Conservation (phyloP, 2,797 vertebrate species). For the Arremon aurantiirostris region DNA sequence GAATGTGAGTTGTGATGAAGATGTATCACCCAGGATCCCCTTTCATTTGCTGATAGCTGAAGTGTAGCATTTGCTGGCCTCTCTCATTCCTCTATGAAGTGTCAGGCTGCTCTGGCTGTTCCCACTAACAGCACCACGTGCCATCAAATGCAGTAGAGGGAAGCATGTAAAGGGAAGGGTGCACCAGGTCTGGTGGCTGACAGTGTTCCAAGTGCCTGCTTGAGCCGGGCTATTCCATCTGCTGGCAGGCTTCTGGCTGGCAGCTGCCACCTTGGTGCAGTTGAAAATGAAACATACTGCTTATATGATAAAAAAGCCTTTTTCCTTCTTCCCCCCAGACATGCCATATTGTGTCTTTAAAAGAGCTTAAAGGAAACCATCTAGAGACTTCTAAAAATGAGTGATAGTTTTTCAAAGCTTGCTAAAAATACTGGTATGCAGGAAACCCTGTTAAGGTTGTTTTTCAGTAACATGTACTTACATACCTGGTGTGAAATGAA, state of each 20-base stretch:
- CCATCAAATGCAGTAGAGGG: not conserved
- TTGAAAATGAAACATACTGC: not conserved
- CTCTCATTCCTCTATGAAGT: fast-evolving
- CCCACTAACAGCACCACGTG: not conserved
- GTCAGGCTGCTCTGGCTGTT: not conserved
- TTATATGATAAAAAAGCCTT: not conserved
- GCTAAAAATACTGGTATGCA: not conserved
- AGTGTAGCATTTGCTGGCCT: not conserved
- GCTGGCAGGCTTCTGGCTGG: not conserved
- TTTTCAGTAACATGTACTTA: not conserved
- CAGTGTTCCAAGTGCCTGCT: not conserved
- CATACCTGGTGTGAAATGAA: not conserved
- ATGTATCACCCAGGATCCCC: not conserved
- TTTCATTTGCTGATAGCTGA: not conserved
- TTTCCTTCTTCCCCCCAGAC: not conserved
- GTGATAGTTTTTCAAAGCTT: not conserved
- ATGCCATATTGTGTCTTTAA: not conserved
- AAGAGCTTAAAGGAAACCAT: not conserved
- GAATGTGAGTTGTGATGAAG: not conserved
- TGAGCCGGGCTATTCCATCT: not conserved
- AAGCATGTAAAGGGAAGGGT: not conserved
- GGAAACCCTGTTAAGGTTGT: not conserved
- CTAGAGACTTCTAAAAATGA: not conserved
- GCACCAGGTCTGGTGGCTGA: not conserved
- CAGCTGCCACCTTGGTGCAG: not conserved